A percentile compares a stretch with the other conserved stretches of the same genome.
Evolutionary conservation across 1,140 invertebrate species (phyloP).

Genomic region (Colletes gigas): DNA sequence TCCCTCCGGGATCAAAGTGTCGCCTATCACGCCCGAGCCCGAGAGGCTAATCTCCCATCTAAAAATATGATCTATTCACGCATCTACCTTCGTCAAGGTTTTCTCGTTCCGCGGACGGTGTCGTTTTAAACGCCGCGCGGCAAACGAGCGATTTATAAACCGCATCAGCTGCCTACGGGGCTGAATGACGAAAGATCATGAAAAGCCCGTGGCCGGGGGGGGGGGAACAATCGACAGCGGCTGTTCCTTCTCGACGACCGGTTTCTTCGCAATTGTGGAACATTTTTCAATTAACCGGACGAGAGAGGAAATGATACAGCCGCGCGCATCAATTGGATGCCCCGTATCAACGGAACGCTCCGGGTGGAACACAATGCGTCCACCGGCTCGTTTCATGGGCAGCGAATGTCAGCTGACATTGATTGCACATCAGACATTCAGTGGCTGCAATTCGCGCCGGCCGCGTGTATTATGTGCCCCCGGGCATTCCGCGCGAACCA

Average conservation of each 20-base stretch:
- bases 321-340: neutral
- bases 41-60: neutral
- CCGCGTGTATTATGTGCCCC: slow-evolving; percentile 23
- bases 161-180: neutral
- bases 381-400: slow-evolving; percentile 14
- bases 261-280: neutral
- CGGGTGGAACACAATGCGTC: slow-evolving; percentile 2
- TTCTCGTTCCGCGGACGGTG: neutral
- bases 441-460: slow-evolving; percentile 45
- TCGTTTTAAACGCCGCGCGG: too few relatives aligned
- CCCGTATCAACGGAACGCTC: neutral
- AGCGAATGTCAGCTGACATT: slow-evolving; percentile 58
- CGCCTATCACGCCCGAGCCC: neutral
- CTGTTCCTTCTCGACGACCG: neutral
- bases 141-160: neutral
- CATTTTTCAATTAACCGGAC: slow-evolving; percentile 4
- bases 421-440: slow-evolving; percentile 54
- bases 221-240: neutral
- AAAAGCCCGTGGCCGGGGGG: neutral
- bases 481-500: slow-evolving; percentile 22
- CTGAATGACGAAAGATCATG: neutral
- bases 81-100: neutral
- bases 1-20: neutral
- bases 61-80: neutral
- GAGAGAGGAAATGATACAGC: neutral